Base-by-base conservation (phyloP, 2,797 vertebrate genomes). In the Pipistrellus pygmaeus region DNA sequence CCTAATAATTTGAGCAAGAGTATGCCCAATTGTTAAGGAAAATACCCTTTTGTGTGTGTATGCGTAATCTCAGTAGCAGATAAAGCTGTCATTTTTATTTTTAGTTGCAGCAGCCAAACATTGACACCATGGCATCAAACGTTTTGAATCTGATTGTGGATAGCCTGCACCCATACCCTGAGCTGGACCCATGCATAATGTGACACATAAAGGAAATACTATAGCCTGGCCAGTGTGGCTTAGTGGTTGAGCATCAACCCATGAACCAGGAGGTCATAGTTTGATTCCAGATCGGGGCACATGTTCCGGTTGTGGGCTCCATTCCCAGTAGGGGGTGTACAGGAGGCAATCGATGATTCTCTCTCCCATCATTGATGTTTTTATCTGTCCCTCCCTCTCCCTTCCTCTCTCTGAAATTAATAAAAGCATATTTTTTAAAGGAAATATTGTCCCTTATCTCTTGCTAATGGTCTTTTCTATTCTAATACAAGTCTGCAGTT, bases 141-240 rank as follows among this genome's bases (percentile, higher is more conserved):
- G 21, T 76, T 76, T 76, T 69, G 27, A 25, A 57, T 41, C 57
- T 2, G 1, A 46, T 64, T 83, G 85, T 17, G 41, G n/a, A 64
- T 2, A 68, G 11, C 4, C 23, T 4, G 11, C 14, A 57, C 5
- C 35, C 51, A 64, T 1, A 66, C 9, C 10, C 68, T 48, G 30
- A 6, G 23, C 41, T 30, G 53, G 75, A 9, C 6, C 8, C 15
- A 91, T 10, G 1, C 18, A 38, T 3, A 6, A 17, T 0, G 0
- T 12, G 3, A 10, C 32, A 46, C 46, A 55, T 30, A 14, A 85
- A 38, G 48, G 68, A 69, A 85, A 35, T 32, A 20, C 4, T 3
- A 23, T 6, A 35, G 12, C 60, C 27, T 62, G 27, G 12, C 25
- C 27, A 3, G 60, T 30, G 12, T 62, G 12, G 27, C 60, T 62